A percentile compares a stretch with the other conserved stretches of the same genome.
These are phyloP conservation scores for Hermaeophaga mercurialis DNA, from an alignment of 2,888 invertebrate species.

Conservation along the genomic window DNA sequence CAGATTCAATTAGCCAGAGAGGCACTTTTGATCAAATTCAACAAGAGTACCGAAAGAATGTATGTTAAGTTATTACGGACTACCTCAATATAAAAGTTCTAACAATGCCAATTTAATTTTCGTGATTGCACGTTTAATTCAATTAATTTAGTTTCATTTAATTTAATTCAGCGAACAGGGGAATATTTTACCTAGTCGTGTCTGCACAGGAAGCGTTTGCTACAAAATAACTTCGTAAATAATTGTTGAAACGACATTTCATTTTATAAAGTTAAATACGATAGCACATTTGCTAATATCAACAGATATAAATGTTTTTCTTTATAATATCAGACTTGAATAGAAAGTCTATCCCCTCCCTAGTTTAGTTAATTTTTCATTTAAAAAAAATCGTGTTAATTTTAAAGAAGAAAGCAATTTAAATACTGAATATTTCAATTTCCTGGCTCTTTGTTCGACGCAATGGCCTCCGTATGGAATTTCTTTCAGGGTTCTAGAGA, in stretches of 20 bases:
- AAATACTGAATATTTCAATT: no score
- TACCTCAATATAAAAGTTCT: constrained; percentile 3
- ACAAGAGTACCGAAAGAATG: no score
- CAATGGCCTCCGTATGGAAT: background rate
- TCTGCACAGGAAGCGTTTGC: constrained; percentile 1
- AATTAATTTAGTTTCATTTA: constrained; percentile 3
- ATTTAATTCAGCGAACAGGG: constrained; percentile 1
- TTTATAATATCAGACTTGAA: no score
- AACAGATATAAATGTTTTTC: no score
- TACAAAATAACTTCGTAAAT: background rate
- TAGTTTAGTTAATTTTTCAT: no score
- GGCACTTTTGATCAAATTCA: no score
- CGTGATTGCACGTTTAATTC: constrained; percentile 5
- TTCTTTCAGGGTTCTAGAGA: background rate
- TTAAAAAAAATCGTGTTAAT: no score
- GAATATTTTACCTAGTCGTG: constrained; percentile 3
- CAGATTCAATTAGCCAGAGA: no score
- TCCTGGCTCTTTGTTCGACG: background rate
- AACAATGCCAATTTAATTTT: constrained; percentile 9
- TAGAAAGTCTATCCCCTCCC: no score
- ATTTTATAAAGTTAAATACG: background rate
- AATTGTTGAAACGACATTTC: background rate
- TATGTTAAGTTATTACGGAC: background rate
- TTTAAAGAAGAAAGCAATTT: no score
- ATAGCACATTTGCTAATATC: background rate